Percentiles rank a stretch among this genome's conserved stretches.
Evolutionary conservation across 1,140 invertebrate genomes (phyloP).

Genomic region (Drosophila tsacasi): DNA sequence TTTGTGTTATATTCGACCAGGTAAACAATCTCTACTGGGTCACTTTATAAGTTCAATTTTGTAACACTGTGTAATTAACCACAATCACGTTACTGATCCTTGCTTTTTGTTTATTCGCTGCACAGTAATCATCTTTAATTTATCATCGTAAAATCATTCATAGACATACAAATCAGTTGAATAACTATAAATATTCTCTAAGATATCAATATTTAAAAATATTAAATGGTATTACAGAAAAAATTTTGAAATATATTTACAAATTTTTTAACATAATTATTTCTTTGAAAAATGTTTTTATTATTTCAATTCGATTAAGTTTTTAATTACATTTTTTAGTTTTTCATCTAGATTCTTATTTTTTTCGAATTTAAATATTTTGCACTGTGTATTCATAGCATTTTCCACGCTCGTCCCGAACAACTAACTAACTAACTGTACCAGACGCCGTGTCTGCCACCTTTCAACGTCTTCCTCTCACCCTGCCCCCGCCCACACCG

Average conservation of each 20-base stretch:
- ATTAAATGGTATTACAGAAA: background rate
- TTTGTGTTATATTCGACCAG: no score
- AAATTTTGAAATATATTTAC: no score
- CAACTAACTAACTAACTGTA: slow-evolving; percentile 48
- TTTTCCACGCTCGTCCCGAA: slow-evolving; percentile 15
- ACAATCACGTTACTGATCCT: no score
- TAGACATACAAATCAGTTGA: no score
- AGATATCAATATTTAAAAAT: background rate
- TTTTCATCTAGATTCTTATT: background rate
- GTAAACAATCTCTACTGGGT: no score
- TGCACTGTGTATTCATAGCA: background rate
- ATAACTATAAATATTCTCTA: no score
- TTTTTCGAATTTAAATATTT: background rate
- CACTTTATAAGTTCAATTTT: no score
- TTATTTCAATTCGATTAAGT: background rate
- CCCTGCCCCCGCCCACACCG: background rate
- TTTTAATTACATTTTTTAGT: background rate
- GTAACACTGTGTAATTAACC: no score
- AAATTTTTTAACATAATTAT: no score
- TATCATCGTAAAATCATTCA: no score
- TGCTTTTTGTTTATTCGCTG: no score
- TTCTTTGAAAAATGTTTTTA: background rate
- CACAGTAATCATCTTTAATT: no score
- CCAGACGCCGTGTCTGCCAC: slow-evolving; percentile 51
- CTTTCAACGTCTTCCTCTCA: slow-evolving; percentile 25